Base-by-base conservation (phyloP, 1,140 invertebrate genomes). In the Leptopilina clavipes region DNA sequence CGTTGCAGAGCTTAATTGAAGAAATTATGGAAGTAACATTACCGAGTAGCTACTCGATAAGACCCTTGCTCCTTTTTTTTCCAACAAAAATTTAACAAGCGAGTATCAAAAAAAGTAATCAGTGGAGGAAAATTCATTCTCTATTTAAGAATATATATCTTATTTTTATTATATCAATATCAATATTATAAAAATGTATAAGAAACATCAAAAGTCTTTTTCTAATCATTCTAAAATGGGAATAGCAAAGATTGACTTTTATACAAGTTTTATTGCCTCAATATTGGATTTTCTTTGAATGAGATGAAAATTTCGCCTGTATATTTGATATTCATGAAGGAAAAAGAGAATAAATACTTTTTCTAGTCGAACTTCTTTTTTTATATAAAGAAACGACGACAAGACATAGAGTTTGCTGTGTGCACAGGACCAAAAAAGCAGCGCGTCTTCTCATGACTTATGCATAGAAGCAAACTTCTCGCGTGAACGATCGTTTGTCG, bases 401-500 rank as follows among this genome's bases (percentile, higher is more conserved):
- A 65, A 65, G 22, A 65, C 56, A 25, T 25, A 65, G 19, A 65
- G 14, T 65, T 65, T 65, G 19, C 22, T 5, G 11, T 65, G 19
- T 65, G 56, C 56, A 65, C 25, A 65, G 12, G 19, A 65, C 56
- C 56, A 65, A 65, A 65, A 65, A 31, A 31, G 25, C 25, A 65
- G 56, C 10, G 25, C 19, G 3, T n/a, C n/a, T 48, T 22, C 56
- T 65, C 56, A 65, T 65, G 56, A 22, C 19, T 65, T 65, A 65
- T 65, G 22, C 56, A 65, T 65, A 25, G 14, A 65, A 65, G 56
- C 56, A 65, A 65, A 65, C 56, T 65, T 65, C 56, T 65, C 19
- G 56, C 56, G 56, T 25, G 56, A 65, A 65, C 56, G 56, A 65
- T 65, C 56, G 56, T 65, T 65, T 65, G 56, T 65, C 56, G 56